Base-by-base conservation (phyloP, 2,888 invertebrate species). In the Caenorhabditis doughertyi region DNA sequence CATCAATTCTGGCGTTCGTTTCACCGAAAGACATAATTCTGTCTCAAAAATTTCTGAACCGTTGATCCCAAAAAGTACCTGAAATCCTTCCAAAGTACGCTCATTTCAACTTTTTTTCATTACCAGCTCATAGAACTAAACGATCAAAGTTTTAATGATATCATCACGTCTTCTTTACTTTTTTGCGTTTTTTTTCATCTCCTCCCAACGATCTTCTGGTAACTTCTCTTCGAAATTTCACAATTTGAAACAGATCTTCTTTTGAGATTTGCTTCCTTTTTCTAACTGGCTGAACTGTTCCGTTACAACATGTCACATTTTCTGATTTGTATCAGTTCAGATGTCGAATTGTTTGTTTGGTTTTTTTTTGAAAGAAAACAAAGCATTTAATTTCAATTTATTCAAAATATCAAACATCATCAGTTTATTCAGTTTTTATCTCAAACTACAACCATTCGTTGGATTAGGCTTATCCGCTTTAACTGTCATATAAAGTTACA, bases 101-200 rank as follows among this genome's bases (percentile, higher is more conserved):
- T 13, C 55, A 27, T 25, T 39, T 18, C 21, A 70, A 70, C 16
- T 58, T 39, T 29, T 42, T 42, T 25, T 5, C 2, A 60, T 60
- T 39, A 42, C 23, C 21, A 55, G 64, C 55, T 64, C 73, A 64
- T 49, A 73, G 42, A 64, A 73, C 55, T 51, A 73, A 44, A 42
- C 42, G 64, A 73, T 51, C 73, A 73, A 73, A 73, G 64, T 73
- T 64, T 51, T 11, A 16, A 70, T 60, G 58, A 60, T 60, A 71
- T 71, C 71, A 71, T 32, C 62, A 64, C 62, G 62, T 64, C 25
- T 64, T 42, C 29, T 47, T 47, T 9, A 47, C n/a, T 47, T 64
- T 64, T 64, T 18, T 27, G 5, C 21, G 62, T 64, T 47, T 29
- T 64, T 18, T 11, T 35, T n/a, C 35, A 35, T 11, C n/a, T n/a